A percentile compares a stretch with the other conserved stretches of the same genome.
These are phyloP conservation scores for Nomada ruficornis DNA, from an alignment of 2,888 invertebrate species.

Conservation along the genomic window DNA sequence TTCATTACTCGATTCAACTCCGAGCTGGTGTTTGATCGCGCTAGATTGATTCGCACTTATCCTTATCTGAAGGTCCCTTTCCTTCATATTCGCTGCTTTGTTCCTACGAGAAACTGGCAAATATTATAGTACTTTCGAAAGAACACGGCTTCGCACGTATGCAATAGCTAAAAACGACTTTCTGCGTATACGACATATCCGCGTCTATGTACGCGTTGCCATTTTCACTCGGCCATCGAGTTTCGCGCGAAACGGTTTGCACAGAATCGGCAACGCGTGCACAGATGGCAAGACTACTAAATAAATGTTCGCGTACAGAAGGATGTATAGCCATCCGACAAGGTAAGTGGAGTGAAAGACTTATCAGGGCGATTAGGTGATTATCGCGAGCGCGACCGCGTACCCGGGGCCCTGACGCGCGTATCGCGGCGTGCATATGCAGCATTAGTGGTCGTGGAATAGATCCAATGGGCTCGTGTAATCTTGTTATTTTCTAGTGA, in stretches of 20 bases:
- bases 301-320: background rate
- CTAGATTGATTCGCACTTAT: constrained; percentile 63
- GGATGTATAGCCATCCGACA: too few relatives aligned
- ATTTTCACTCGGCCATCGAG: background rate
- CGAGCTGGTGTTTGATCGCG: constrained; percentile 29
- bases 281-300: background rate
- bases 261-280: background rate
- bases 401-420: constrained; percentile 23
- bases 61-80: constrained; percentile 70
- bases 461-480: constrained; percentile 81
- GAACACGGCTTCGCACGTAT: constrained; percentile 65
- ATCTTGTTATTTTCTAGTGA: constrained; percentile 96
- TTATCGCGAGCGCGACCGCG: constrained; percentile 25
- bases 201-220: constrained; percentile 25
- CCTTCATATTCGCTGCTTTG: constrained; percentile 21
- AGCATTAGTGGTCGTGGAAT: constrained; percentile 78
- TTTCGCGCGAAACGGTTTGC: background rate
- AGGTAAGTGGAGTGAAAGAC: constrained; percentile 29
- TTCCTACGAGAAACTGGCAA: constrained; percentile 10
- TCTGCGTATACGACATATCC: constrained; percentile 33
- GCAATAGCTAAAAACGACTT: constrained; percentile 44
- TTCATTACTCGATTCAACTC: background rate
- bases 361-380: background rate
- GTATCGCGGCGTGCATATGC: constrained; percentile 60
- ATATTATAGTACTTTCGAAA: constrained; percentile 22